Conservation (phyloP, 2,888 invertebrate species). For the Lycaena phlaeas region DNA sequence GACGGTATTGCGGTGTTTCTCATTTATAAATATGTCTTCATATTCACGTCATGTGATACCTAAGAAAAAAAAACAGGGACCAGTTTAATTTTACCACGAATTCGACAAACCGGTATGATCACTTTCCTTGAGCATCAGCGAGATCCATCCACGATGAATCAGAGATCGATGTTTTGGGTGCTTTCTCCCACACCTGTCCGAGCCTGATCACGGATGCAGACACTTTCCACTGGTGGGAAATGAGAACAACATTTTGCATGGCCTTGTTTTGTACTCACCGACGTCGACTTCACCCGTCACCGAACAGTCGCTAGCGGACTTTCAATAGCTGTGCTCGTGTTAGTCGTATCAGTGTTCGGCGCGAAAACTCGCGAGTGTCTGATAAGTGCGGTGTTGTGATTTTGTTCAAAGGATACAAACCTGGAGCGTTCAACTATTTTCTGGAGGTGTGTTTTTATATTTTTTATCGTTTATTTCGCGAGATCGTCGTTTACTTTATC, state of each 20-base stretch:
- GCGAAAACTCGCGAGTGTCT: conserved; percentile 42
- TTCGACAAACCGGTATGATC: conserved; percentile 47
- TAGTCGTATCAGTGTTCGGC: conserved; percentile 18
- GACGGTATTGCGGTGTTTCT: too few relatives aligned
- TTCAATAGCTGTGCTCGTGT: conserved; percentile 26
- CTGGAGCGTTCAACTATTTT: conserved; percentile 49
- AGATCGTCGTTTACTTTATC: neutral
- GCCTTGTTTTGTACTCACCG: conserved; percentile 57
- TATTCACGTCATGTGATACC: neutral
- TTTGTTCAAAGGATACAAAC: conserved; percentile 48
- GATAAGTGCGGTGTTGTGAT: conserved; percentile 35
- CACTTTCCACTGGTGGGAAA: conserved; percentile 66
- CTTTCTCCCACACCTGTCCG: conserved; percentile 69
- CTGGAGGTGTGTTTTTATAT: conserved; percentile 39
- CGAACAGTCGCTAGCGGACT: conserved; percentile 38
- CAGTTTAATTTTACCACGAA: conserved; percentile 4
- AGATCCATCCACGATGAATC: conserved; percentile 58
- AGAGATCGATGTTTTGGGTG: conserved; percentile 58
- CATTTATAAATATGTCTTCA: too few relatives aligned
- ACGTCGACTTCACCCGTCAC: conserved; percentile 24
- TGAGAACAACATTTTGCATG: conserved; percentile 65
- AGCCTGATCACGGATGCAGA: conserved; percentile 64
- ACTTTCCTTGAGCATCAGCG: conserved; percentile 42
- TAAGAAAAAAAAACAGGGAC: conserved; percentile 26
- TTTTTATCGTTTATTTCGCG: neutral